phyloP scores from a whole-genome alignment of 2,888 invertebrate genomes.

The Eueremaeus valkanovi region DNA sequence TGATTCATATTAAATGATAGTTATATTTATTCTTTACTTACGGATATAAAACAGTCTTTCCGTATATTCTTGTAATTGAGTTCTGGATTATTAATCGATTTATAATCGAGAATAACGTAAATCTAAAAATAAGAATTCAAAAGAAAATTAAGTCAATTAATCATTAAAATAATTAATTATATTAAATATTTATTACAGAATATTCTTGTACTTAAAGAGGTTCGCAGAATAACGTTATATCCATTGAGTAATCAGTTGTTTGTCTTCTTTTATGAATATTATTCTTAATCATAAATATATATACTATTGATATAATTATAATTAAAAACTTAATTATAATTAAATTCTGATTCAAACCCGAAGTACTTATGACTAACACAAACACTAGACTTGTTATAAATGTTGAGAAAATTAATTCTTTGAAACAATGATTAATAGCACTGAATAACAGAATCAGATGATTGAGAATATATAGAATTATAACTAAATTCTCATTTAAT shows the following conservation, averaged over 20 bases:
- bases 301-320: neutral
- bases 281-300: neutral
- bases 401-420: neutral
- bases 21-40: no score
- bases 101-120: no score
- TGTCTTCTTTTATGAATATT: neutral
- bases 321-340: neutral
- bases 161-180: no score
- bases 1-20: no score
- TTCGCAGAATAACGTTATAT: no score
- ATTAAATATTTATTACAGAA: neutral
- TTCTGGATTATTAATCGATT: no score
- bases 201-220: no score
- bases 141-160: no score
- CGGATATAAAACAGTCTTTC: no score
- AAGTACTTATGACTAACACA: neutral
- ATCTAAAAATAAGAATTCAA: no score
- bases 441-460: neutral
- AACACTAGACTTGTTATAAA: neutral
- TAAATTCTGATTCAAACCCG: neutral
- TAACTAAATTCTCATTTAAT: neutral
- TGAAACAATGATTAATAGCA: neutral
- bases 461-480: neutral
- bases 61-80: no score
- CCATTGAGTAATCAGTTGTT: no score